These are phyloP conservation scores for Pterocles gutturalis DNA, from an alignment of 2,113 vertebrate species.

Conservation along the genomic window DNA sequence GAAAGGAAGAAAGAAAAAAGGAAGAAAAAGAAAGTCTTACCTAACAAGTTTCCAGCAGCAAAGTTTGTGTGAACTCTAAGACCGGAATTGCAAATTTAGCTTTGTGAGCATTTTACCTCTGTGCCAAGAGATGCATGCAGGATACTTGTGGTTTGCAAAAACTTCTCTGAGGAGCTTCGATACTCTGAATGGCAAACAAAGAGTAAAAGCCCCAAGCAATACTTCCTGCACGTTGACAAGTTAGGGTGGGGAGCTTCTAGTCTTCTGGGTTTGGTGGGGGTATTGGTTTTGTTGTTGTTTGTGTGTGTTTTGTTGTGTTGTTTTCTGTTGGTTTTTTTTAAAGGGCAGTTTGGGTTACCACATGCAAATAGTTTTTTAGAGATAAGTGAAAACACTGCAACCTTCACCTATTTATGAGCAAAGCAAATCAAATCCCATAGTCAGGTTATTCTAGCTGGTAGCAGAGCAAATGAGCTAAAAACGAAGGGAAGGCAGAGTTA, in stretches of 20 bases:
- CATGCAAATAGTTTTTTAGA: fast-evolving
- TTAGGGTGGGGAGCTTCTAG: background rate
- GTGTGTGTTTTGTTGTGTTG: background rate
- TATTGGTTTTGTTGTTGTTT: background rate
- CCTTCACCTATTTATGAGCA: background rate
- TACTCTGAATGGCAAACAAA: background rate
- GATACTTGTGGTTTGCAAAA: background rate
- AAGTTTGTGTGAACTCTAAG: background rate
- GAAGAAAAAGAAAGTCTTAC: background rate
- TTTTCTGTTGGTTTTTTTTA: background rate
- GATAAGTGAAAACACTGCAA: background rate
- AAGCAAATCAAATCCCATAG: background rate
- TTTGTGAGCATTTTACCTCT: background rate
- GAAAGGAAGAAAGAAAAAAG: fast-evolving
- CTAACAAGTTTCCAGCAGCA: background rate
- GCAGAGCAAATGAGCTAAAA: background rate
- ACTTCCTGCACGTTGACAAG: background rate
- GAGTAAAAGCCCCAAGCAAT: background rate
- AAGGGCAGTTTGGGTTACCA: background rate
- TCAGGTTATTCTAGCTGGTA: background rate
- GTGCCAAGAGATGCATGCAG: background rate
- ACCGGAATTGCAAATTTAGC: background rate
- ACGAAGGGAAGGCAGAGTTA: constrained; percentile 25
- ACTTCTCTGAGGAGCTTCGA: background rate
- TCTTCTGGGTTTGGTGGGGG: background rate